Conservation (phyloP, 2,888 invertebrate species). For the Arge pagana region DNA sequence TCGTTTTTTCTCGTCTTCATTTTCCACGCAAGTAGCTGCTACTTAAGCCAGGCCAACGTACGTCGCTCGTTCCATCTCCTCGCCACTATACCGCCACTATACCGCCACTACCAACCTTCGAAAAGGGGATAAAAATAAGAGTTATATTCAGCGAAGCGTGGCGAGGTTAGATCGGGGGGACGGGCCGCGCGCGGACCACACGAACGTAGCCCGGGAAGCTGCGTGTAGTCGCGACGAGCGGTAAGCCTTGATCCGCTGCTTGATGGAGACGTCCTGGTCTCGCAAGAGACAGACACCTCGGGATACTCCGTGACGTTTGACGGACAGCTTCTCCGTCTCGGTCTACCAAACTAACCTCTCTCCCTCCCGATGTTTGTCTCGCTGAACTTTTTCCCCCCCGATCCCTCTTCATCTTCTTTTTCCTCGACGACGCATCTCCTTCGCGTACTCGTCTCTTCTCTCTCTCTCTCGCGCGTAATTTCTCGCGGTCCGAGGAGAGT, state of each 20-base stretch:
- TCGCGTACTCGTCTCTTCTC: slow-evolving; percentile 35
- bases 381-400: not conserved
- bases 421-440: slow-evolving; percentile 29
- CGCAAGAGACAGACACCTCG: slow-evolving; percentile 43
- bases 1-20: too few species aligned
- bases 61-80: slow-evolving; percentile 19
- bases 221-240: too few species aligned
- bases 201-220: too few species aligned
- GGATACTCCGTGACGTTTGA: slow-evolving; percentile 45
- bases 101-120: too few species aligned
- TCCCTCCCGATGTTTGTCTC: not conserved
- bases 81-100: slow-evolving; percentile 23
- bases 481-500: not conserved
- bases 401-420: slow-evolving; percentile 27
- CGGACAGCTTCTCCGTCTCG: slow-evolving; percentile 41
- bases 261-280: slow-evolving; percentile 50
- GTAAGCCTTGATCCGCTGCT: slow-evolving; percentile 39
- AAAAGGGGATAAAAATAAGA: too few species aligned
- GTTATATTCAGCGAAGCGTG: not conserved
- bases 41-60: too few species aligned
- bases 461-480: not conserved
- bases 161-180: not conserved
- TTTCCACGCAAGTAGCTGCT: too few species aligned
- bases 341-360: slow-evolving; percentile 29
- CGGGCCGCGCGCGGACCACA: not conserved